phyloP scores from a whole-genome alignment of 2,888 invertebrate genomes.

The Ceramica pisi region DNA sequence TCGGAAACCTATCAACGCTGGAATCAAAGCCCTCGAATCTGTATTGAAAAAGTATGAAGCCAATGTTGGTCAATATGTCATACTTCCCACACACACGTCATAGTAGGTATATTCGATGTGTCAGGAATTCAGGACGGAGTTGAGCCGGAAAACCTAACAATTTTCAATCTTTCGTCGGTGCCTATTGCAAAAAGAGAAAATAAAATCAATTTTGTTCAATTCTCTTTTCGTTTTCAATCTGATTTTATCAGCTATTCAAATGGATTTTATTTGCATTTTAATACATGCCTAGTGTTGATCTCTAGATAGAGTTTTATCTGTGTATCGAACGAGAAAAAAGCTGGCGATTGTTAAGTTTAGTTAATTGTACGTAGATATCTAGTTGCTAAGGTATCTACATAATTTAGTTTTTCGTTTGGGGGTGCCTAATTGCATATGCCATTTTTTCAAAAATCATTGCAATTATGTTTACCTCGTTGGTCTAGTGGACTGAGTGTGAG shows the following conservation, averaged over 20 bases:
- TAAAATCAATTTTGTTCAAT: slow-evolving; percentile 30
- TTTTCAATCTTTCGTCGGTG: slow-evolving; percentile 9
- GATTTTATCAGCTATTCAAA: slow-evolving; percentile 47
- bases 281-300: slow-evolving; percentile 40
- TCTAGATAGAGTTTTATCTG: slow-evolving; percentile 16
- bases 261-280: slow-evolving; percentile 52
- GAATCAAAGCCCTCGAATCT: background rate
- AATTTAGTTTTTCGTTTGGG: too few relatives aligned
- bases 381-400: background rate
- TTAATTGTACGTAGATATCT: background rate
- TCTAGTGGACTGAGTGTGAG: too few relatives aligned
- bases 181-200: slow-evolving; percentile 22
- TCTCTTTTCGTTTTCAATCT: slow-evolving; percentile 40
- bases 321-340: slow-evolving; percentile 18
- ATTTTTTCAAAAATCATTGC: background rate
- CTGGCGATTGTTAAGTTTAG: background rate
- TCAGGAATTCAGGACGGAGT: background rate
- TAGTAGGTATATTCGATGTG: background rate
- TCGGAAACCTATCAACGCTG: background rate
- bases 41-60: background rate
- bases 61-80: slow-evolving; percentile 8
- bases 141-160: slow-evolving; percentile 16
- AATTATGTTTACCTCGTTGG: too few relatives aligned
- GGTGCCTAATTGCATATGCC: background rate
- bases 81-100: background rate